Base-by-base conservation (phyloP, 1,140 invertebrate species). In the Heliconius congener region DNA sequence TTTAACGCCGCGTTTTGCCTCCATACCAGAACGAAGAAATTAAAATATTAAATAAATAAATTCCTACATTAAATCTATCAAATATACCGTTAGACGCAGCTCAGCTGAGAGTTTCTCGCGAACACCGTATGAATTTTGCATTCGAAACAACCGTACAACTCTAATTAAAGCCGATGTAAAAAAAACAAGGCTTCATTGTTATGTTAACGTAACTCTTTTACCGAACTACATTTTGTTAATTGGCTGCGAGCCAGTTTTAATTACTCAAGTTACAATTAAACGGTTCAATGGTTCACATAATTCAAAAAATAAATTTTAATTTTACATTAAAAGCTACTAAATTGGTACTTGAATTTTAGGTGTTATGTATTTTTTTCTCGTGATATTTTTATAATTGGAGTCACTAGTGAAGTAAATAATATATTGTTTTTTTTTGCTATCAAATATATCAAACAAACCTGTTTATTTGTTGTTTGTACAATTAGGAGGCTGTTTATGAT, bases 181-280 rank as follows among this genome's bases (percentile, higher is more conserved):
- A 88, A 85, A 46, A 34, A 86, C 86, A 87, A 83, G 80, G 80
- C 78, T 85, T 86, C 86, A 90, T 91, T 93, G 91, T 93, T 90
- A 88, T 84, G 85, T 88, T 86, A 85, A 85, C 83, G 82, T 84
- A 87, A 81, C 84, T 78, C 79, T 82, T 84, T 83, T 81, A 87
- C 84, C 83, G 84, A 88, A 88, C 84, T 87, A 91, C 90, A 91
- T 90, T 93, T 91, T 83, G 90, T 92, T 92, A 93, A 92, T 93
- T 93, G 90, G 87, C 86, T 85, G 80, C 82, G 84, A 84, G 84
- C 85, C 88, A 88, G 82, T 90, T 88, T 91, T 91, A 92, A 92
- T 93, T 91, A 93, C 88, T 87, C 81, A 83, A 85, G 83, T 66
- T 82, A 77, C 74, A 76, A 80, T 78, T 82, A 81, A 80, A 77